Conservation (phyloP, 2,797 vertebrate species). For the Aplochiton taeniatus region DNA sequence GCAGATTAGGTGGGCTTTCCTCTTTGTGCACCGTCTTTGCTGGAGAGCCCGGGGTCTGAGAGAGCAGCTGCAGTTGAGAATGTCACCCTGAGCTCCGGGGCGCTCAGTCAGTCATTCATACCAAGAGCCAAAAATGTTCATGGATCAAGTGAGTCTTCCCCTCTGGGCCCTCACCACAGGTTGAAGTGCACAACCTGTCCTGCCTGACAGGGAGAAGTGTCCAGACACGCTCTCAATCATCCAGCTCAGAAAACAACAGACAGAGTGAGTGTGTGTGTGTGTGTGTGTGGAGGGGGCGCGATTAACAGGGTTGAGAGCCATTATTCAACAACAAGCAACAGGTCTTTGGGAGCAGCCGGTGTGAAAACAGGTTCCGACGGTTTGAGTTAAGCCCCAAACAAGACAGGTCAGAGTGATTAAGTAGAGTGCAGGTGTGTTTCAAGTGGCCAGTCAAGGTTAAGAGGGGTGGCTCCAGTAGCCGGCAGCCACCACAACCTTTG, state of each 20-base stretch:
- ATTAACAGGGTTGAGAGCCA: constrained; percentile 47
- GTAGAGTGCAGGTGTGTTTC: constrained; percentile 48
- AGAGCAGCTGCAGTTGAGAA: constrained; percentile 60
- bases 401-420: constrained; percentile 47
- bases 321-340: constrained; percentile 47
- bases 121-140: constrained; percentile 52
- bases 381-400: constrained; percentile 44
- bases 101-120: constrained; percentile 20
- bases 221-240: constrained; percentile 41
- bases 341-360: constrained; percentile 28
- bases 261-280: too few species aligned
- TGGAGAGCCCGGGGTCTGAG: constrained; percentile 56
- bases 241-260: constrained; percentile 41
- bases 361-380: constrained; percentile 63
- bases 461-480: constrained; percentile 30
- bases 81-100: constrained; percentile 49
- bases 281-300: background rate
- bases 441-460: constrained; percentile 67
- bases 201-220: constrained; percentile 31
- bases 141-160: constrained; percentile 68
- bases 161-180: constrained; percentile 35
- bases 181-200: constrained; percentile 59
- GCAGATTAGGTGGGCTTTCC: constrained; percentile 62
- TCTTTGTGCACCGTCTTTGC: constrained; percentile 40
- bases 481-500: constrained; percentile 43